Evolutionary conservation across 2,113 vertebrate species (phyloP).

Genomic region (Phylloscopus trochilus): DNA sequence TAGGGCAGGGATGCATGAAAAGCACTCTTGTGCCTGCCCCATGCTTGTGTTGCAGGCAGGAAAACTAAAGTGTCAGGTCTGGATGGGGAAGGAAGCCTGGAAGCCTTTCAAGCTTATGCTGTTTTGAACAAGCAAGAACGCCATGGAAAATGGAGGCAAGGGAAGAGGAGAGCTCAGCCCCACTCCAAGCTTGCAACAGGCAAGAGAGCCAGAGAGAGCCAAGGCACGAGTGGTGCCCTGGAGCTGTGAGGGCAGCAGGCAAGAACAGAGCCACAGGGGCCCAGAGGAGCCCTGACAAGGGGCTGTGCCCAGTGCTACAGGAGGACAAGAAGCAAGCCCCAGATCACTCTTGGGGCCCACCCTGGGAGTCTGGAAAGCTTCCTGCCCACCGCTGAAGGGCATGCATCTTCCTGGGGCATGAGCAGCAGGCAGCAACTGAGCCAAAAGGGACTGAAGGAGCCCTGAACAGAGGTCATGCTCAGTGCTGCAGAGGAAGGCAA

Average conservation of each 20-base stretch:
- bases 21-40: not conserved
- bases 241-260: too few species aligned
- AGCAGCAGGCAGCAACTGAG: not conserved
- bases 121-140: not conserved
- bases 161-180: too few species aligned
- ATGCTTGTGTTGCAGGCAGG: not conserved
- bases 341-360: too few species aligned
- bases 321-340: too few species aligned
- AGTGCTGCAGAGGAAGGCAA: not conserved
- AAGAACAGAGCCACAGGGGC: too few species aligned
- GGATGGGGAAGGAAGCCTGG: not conserved
- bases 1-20: not conserved
- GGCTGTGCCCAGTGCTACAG: too few species aligned
- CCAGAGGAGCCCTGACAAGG: too few species aligned
- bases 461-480: not conserved
- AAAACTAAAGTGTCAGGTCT: not conserved
- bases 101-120: not conserved
- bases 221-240: too few species aligned
- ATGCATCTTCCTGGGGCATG: not conserved
- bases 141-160: too few species aligned
- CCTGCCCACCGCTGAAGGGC: not conserved
- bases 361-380: not conserved
- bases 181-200: too few species aligned
- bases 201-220: too few species aligned
- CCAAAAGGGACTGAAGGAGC: not conserved